Percentiles rank a stretch among this genome's conserved stretches.
Conservation (phyloP, 2,797 vertebrate genomes). For the Harpagifer antarcticus region DNA sequence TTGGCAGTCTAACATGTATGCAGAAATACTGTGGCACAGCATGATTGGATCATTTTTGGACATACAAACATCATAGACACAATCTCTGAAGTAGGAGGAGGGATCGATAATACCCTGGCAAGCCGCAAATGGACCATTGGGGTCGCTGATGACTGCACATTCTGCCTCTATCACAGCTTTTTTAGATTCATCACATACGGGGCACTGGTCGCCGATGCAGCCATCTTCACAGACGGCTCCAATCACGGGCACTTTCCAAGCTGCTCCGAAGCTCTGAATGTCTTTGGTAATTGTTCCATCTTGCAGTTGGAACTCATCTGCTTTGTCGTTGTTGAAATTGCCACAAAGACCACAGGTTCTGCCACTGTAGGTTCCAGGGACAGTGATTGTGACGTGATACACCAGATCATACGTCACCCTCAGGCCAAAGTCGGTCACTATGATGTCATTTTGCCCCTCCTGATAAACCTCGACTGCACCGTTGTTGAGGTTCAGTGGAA, state of each 20-base stretch:
- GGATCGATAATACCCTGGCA: slow-evolving; percentile 80
- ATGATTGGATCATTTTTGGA: slow-evolving; percentile 64
- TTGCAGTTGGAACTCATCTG: slow-evolving; percentile 75
- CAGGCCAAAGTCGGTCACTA: slow-evolving; percentile 71
- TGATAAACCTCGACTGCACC: slow-evolving; percentile 59
- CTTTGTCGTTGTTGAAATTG: slow-evolving; percentile 65
- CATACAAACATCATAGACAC: slow-evolving; percentile 84
- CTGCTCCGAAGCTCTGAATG: slow-evolving; percentile 48
- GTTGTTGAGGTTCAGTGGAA: slow-evolving; percentile 66
- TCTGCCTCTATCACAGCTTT: slow-evolving; percentile 54
- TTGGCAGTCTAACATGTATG: slow-evolving; percentile 83
- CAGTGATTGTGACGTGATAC: slow-evolving; percentile 62
- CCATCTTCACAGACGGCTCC: slow-evolving; percentile 66
- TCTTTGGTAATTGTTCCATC: slow-evolving; percentile 69
- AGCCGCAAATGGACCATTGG: slow-evolving; percentile 76
- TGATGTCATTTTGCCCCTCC: slow-evolving; percentile 36
- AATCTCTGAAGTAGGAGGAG: slow-evolving; percentile 65
- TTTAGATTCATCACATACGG: slow-evolving; percentile 41
- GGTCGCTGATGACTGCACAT: slow-evolving; percentile 80
- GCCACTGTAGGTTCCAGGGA: slow-evolving; percentile 70
- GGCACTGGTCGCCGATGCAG: slow-evolving; percentile 21
- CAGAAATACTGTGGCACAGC: slow-evolving; percentile 68
- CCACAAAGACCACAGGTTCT: slow-evolving; percentile 76
- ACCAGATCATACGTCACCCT: slow-evolving; percentile 69
- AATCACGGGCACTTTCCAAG: slow-evolving; percentile 58